These are phyloP conservation scores for Nowickia ferox DNA, from an alignment of 2,888 invertebrate genomes.

Conservation along the genomic window DNA sequence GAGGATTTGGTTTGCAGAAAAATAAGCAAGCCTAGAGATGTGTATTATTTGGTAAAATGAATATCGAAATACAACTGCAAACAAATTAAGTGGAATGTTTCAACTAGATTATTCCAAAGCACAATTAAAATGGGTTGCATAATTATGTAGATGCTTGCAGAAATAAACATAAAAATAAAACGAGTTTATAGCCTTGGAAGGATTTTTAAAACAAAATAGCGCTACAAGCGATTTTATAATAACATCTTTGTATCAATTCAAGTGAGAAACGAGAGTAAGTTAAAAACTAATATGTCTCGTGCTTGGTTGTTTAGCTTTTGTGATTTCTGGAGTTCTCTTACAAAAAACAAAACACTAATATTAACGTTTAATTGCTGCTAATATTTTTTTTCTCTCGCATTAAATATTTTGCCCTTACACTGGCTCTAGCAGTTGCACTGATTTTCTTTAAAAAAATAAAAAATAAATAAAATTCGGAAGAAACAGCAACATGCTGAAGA, in stretches of 20 bases:
- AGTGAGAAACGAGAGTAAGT: too few species aligned
- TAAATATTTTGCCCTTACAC: too few species aligned
- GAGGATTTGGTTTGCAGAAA: slow-evolving; percentile 34
- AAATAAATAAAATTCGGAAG: neutral
- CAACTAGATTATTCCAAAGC: slow-evolving; percentile 25
- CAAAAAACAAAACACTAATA: too few species aligned
- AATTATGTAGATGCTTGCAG: neutral
- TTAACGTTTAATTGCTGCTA: too few species aligned
- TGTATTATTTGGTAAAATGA: slow-evolving; percentile 31
- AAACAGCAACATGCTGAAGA: slow-evolving; percentile 39
- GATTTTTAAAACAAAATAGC: neutral
- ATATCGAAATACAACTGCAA: slow-evolving; percentile 23
- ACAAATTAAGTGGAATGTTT: slow-evolving; percentile 55
- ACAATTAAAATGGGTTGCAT: slow-evolving; percentile 1
- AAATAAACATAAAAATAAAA: neutral
- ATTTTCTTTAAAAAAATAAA: too few species aligned
- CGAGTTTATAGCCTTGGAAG: neutral
- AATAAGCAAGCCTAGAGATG: neutral
- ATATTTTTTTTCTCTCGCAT: too few species aligned
- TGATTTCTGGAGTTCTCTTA: too few species aligned
- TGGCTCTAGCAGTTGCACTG: too few species aligned
- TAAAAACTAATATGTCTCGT: too few species aligned
- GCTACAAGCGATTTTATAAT: neutral
- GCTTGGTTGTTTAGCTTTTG: too few species aligned
- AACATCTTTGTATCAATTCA: neutral